Conservation (phyloP, 2,113 vertebrate genomes). For the Miniopterus natalensis region DNA sequence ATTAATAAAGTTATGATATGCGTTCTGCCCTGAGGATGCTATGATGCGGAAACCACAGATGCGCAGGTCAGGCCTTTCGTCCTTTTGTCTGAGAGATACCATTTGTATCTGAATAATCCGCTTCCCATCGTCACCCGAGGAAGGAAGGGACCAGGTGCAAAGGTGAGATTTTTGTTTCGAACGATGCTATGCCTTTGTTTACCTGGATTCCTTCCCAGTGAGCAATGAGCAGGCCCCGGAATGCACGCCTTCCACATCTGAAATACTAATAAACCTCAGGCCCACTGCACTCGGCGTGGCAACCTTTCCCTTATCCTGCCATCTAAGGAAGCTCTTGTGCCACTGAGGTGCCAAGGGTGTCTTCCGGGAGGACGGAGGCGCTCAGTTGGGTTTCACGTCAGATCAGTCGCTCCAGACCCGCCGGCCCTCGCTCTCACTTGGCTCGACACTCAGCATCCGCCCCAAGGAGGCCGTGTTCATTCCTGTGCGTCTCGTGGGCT, state of each 20-base stretch:
- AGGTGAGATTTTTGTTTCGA: slow-evolving; percentile 32
- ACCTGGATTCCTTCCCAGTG: slow-evolving; percentile 31
- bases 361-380: slow-evolving; percentile 75
- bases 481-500: neutral
- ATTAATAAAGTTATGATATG: slow-evolving; percentile 63
- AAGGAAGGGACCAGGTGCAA: neutral
- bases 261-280: slow-evolving; percentile 74
- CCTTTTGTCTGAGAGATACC: neutral
- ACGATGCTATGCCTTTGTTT: slow-evolving; percentile 50
- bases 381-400: slow-evolving; percentile 54
- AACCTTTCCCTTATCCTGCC: slow-evolving; percentile 73
- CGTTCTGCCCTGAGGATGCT: neutral
- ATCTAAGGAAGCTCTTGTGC: slow-evolving; percentile 63
- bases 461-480: neutral
- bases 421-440: slow-evolving; percentile 15
- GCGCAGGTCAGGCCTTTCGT: neutral
- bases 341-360: slow-evolving; percentile 66
- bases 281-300: slow-evolving; percentile 63
- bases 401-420: slow-evolving; percentile 43
- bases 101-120: neutral
- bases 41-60: neutral
- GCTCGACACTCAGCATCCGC: neutral
- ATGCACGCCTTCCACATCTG: slow-evolving; percentile 22
- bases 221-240: slow-evolving; percentile 46
- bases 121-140: neutral